Base-by-base conservation (phyloP, 1,140 invertebrate species). In the Cheumatopsyche charites region DNA sequence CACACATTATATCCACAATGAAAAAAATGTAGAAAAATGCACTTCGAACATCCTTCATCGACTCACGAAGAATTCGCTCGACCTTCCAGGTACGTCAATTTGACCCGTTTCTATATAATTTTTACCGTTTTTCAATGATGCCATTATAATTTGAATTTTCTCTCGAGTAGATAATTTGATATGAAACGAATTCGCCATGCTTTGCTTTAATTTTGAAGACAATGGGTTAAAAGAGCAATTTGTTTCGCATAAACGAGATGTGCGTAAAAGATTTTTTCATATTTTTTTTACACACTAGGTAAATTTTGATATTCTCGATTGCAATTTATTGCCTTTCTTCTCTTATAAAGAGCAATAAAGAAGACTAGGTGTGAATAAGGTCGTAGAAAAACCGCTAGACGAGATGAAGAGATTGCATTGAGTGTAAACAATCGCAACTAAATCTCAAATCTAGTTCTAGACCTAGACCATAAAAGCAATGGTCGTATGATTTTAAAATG, bases 331-430 rank as follows among this genome's bases (percentile, higher is more conserved):
- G 29, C 29, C 9, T 36, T 36, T 36, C 9, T 36, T 36, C 9
- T 36, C 29, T 9, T 36, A 36, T 36, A n/a, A n/a, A n/a, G 19
- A 9, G 19, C 15, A 52, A 7, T 17, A 15, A 52, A 52, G 19
- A 9, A 23, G 12, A 58, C 55, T 21, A 58, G 55, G 55, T 58
- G 55, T 58, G 55, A 58, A 58, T 58, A 58, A 26, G 55, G 55
- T 23, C 55, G 21, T 58, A 21, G 55, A 58, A 58, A 58, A 58
- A 25, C 55, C 55, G 55, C 23, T 58, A 58, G 19, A 21, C 55
- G 23, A 55, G 55, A 58, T 58, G 19, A 58, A 58, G 21, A 58
- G 55, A 58, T 58, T 25, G 21, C 25, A 58, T 58, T 58, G 55
- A 58, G 25, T 21, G 23, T 58, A 58, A 23, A 58, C 55, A 58